Evolutionary conservation across 2,113 vertebrate genomes (phyloP).

Genomic region (Perca fluviatilis): DNA sequence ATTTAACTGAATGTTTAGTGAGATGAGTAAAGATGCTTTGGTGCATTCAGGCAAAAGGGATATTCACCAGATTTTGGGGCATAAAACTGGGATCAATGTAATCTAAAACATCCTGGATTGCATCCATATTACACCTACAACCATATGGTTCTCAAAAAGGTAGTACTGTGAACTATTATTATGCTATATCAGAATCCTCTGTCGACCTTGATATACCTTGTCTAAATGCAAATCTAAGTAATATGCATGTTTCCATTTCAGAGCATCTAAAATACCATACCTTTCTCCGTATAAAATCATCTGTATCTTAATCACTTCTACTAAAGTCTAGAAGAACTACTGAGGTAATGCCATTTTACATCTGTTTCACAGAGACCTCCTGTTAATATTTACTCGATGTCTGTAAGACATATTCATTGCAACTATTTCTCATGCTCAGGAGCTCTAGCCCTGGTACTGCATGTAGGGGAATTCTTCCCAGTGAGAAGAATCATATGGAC

Average conservation of each 20-base stretch:
- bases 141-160: constrained; percentile 9
- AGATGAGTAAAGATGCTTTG: constrained; percentile 31
- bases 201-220: constrained; percentile 62
- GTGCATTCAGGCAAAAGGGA: constrained; percentile 25
- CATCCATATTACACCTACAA: constrained; percentile 30
- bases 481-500: constrained; percentile 70
- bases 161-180: constrained; percentile 13
- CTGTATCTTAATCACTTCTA: constrained; percentile 51
- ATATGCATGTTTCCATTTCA: constrained; percentile 57
- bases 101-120: constrained; percentile 48
- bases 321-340: constrained; percentile 41
- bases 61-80: constrained; percentile 29
- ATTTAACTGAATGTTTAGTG: constrained; percentile 33
- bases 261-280: constrained; percentile 39
- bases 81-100: constrained; percentile 29
- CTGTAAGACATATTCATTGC: constrained; percentile 63
- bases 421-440: constrained; percentile 60
- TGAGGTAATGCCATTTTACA: constrained; percentile 58
- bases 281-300: constrained; percentile 33
- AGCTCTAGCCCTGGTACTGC: constrained; percentile 32
- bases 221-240: constrained; percentile 69
- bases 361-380: constrained; percentile 58
- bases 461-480: constrained; percentile 63
- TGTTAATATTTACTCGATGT: constrained; percentile 63
- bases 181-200: constrained; percentile 20